Evolutionary conservation across 1,140 invertebrate species (phyloP), one percentile per base, ranked within the genome.

Genomic region (Drosophila nannoptera): DNA sequence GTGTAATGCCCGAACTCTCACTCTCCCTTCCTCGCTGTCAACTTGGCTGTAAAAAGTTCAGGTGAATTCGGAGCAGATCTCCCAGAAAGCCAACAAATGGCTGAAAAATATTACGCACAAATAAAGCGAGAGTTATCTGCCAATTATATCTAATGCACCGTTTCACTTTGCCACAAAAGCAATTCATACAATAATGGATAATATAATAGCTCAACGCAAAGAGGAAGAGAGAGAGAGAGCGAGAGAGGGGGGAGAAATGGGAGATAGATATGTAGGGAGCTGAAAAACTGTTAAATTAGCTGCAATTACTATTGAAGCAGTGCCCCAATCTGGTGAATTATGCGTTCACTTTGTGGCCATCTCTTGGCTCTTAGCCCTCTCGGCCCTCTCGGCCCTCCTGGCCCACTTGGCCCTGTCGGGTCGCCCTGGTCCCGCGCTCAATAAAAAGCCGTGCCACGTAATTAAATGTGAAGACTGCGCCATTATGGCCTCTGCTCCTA

Each of bases 401-500:
- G 22, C 22, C 22, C 22, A 22, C 22, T 22, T 22, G 22, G 22
- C 22, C 22, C 22, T 22, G 22, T 22, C 22, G 22, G 22, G 22
- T 22, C 22, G 22, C 1, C 22, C 22, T 22, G 22, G 12, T 43
- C 40, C 7, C 48, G 43, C 56, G 12, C 55, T 7, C 58, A 75
- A 75, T 48, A 62, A 81, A 68, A 68, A 32, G 50, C 62, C 52
- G 42, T 62, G 78, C 80, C 80, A 76, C 73, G 71, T 76, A 83
- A 83, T 83, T 76, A 83, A 83, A 86, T 67, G 61, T 80, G 76
- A 80, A 83, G 59, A 60, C 66, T 66, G 66, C 59, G 63, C 69
- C 75, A 71, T 86, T 86, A 80, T 66, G 66, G 66, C 59, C 81
- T 49, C 63, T 73, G 80, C 72, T 78, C 80, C 76, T 72, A 83